phyloP scores from a whole-genome alignment of 2,797 vertebrate species.

The Mycteria americana region DNA sequence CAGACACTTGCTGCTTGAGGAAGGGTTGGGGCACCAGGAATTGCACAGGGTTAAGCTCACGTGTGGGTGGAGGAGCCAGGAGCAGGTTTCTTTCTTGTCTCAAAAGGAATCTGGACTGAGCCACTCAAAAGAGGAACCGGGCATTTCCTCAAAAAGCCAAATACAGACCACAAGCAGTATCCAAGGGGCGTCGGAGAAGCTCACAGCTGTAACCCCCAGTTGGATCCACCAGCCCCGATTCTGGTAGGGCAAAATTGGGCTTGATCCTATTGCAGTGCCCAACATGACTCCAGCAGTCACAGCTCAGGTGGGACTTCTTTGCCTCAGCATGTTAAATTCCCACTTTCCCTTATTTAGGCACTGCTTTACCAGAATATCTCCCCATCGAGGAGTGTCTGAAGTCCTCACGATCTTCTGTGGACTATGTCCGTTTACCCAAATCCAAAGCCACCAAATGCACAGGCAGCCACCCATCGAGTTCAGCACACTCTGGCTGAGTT shows the following conservation, averaged over 20 bases:
- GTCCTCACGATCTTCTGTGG: fast-evolving
- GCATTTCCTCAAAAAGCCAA: not conserved
- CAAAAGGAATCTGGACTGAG: not conserved
- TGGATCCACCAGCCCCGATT: not conserved
- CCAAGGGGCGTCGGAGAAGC: not conserved
- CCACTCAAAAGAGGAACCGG: not conserved
- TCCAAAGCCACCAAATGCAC: not conserved
- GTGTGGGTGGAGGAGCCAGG: not conserved
- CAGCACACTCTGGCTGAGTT: not conserved
- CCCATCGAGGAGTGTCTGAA: not conserved
- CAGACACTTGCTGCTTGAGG: not conserved
- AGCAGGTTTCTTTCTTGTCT: not conserved
- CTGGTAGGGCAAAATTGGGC: not conserved
- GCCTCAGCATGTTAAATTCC: not conserved
- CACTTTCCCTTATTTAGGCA: not conserved
- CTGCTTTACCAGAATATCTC: not conserved
- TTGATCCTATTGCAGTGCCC: not conserved
- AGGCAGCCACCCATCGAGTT: not conserved
- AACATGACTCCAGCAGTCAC: fast-evolving
- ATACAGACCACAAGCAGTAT: not conserved
- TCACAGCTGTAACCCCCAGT: fast-evolving
- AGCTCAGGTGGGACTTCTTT: not conserved
- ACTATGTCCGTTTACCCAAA: not conserved
- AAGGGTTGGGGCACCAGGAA: not conserved
- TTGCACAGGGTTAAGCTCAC: fast-evolving